These are phyloP conservation scores for Dicranocentrus wangi DNA, from an alignment of 2,888 invertebrate genomes.

Conservation along the genomic window DNA sequence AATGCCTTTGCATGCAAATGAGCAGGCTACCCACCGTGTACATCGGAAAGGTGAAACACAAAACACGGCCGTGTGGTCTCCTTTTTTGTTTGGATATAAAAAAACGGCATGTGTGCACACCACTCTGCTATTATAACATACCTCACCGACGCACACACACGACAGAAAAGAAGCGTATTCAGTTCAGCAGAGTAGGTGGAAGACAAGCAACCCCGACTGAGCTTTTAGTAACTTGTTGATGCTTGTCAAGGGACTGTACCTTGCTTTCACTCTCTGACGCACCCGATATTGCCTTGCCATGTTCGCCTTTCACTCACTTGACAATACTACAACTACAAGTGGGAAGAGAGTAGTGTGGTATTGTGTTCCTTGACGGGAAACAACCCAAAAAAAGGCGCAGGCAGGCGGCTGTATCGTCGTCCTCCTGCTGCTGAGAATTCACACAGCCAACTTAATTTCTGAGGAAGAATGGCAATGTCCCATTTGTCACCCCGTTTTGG, in stretches of 20 bases:
- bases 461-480: neutral
- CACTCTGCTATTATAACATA: too few species aligned
- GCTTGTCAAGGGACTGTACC: constrained; percentile 28
- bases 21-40: too few species aligned
- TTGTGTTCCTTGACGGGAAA: constrained; percentile 8
- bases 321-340: constrained; percentile 1
- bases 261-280: neutral
- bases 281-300: neutral
- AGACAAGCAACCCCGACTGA: neutral
- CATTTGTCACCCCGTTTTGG: constrained; percentile 18
- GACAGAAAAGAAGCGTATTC: too few species aligned
- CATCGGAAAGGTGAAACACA: neutral
- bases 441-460: constrained; percentile 33
- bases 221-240: constrained; percentile 39
- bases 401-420: too few species aligned
- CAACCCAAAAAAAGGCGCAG: too few species aligned
- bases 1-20: constrained; percentile 5
- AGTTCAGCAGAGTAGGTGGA: too few species aligned
- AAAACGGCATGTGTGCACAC: too few species aligned
- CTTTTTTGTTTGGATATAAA: too few species aligned
- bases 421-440: neutral
- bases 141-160: too few species aligned
- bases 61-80: too few species aligned
- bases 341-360: neutral
- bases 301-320: constrained; percentile 1